A percentile compares a stretch with the other conserved stretches of the same genome.
Conservation (phyloP, 2,888 invertebrate genomes). For the Gastrophysa polygoni region DNA sequence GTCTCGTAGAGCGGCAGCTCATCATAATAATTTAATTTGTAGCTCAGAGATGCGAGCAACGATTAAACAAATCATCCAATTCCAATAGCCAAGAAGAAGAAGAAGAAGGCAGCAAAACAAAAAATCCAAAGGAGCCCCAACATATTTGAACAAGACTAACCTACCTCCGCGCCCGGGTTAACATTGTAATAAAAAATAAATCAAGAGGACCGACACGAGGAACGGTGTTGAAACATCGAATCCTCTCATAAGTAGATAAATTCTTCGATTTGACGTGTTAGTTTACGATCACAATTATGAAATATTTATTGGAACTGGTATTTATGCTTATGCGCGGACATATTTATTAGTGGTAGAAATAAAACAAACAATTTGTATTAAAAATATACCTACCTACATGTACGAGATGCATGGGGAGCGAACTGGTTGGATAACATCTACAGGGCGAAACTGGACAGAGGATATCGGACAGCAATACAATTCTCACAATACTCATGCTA, state of each 20-base stretch:
- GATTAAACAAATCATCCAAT: neutral
- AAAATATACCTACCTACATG: slow-evolving; percentile 47
- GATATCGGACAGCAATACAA: too few relatives aligned
- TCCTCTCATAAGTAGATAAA: slow-evolving; percentile 44
- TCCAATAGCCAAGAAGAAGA: neutral
- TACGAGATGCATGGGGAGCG: slow-evolving; percentile 50
- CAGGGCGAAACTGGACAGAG: slow-evolving; percentile 11
- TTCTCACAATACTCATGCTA: too few relatives aligned
- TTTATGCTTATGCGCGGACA: slow-evolving; percentile 54
- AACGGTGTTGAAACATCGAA: slow-evolving; percentile 42
- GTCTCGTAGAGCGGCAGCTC: neutral
- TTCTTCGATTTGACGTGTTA: slow-evolving; percentile 46
- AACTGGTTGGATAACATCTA: slow-evolving; percentile 39
- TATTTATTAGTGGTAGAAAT: slow-evolving; percentile 58
- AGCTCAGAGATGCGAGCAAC: neutral
- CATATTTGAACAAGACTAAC: slow-evolving; percentile 22
- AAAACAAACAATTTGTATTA: slow-evolving; percentile 57
- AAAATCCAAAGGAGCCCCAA: slow-evolving; percentile 12
- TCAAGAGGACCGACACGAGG: slow-evolving; percentile 33
- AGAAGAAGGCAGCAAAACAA: neutral
- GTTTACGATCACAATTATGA: slow-evolving; percentile 55
- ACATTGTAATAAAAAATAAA: slow-evolving; percentile 33
- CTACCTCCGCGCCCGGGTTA: slow-evolving; percentile 18
- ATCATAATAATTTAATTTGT: neutral
- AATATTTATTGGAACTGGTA: slow-evolving; percentile 56